Evolutionary conservation across 2,113 vertebrate species (phyloP).

Genomic region (Trichechus manatus): DNA sequence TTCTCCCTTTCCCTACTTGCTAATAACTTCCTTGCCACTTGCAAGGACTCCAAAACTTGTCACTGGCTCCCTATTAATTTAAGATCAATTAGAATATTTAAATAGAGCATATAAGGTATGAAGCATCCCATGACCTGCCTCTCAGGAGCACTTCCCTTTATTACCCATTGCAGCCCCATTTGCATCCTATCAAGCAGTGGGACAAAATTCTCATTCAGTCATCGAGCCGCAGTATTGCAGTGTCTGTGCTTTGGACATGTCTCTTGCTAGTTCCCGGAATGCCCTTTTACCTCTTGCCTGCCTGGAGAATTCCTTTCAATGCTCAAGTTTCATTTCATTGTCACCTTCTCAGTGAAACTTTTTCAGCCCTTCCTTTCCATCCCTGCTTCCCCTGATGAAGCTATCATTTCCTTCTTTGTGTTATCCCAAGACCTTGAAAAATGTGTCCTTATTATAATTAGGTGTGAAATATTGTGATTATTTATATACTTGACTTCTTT

Average conservation of each 20-base stretch:
- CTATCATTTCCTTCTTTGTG: not conserved
- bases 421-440: not conserved
- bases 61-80: not conserved
- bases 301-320: not conserved
- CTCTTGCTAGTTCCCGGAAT: not conserved
- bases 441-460: not conserved
- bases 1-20: not conserved
- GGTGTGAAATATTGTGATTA: not conserved
- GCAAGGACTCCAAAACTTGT: not conserved
- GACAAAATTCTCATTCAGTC: not conserved
- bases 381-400: not conserved
- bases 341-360: not conserved
- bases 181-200: not conserved
- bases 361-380: not conserved
- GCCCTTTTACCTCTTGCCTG: not conserved
- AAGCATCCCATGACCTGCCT: not conserved
- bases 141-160: too few species aligned
- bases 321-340: not conserved
- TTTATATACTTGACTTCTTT: not conserved
- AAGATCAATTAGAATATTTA: not conserved
- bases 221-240: not conserved
- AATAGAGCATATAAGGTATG: not conserved
- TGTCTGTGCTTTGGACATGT: not conserved
- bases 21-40: not conserved
- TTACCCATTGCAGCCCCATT: too few species aligned